Evolutionary conservation across 2,888 invertebrate genomes (phyloP).

Genomic region (Aphodius granarius): DNA sequence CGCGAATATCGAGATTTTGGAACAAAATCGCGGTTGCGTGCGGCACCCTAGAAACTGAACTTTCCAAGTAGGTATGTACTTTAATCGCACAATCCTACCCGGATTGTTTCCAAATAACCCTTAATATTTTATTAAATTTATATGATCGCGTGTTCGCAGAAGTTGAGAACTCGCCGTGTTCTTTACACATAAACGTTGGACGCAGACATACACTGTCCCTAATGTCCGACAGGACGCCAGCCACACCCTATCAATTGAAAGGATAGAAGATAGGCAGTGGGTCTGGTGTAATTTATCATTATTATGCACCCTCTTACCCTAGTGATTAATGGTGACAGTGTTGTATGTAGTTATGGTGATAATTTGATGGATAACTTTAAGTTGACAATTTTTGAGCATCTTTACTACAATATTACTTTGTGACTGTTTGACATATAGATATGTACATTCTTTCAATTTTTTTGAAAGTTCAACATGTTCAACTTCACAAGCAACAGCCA

Average conservation of each 20-base stretch:
- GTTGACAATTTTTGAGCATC: not conserved
- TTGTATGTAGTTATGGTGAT: not conserved
- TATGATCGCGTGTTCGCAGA: constrained; percentile 24
- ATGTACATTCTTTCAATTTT: too few species aligned
- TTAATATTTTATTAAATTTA: constrained; percentile 31
- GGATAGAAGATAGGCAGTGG: not conserved
- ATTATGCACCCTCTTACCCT: constrained; percentile 1
- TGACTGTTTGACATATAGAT: too few species aligned
- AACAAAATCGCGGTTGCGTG: constrained; percentile 26
- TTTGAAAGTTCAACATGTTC: too few species aligned
- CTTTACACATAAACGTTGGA: not conserved
- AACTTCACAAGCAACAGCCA: too few species aligned
- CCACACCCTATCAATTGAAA: not conserved
- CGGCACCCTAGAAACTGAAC: constrained; percentile 29
- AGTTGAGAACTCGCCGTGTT: not conserved
- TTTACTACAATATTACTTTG: not conserved
- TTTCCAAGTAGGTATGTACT: constrained; percentile 31
- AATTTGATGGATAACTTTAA: not conserved
- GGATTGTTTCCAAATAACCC: constrained; percentile 28
- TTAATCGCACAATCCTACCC: constrained; percentile 29
- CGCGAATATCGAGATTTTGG: not conserved
- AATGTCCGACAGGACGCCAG: not conserved
- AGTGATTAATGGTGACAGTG: not conserved
- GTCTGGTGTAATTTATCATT: constrained; percentile 7
- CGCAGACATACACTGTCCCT: not conserved